These are phyloP conservation scores for Rhinella marina DNA, from an alignment of 2,797 vertebrate species.

Conservation along the genomic window DNA sequence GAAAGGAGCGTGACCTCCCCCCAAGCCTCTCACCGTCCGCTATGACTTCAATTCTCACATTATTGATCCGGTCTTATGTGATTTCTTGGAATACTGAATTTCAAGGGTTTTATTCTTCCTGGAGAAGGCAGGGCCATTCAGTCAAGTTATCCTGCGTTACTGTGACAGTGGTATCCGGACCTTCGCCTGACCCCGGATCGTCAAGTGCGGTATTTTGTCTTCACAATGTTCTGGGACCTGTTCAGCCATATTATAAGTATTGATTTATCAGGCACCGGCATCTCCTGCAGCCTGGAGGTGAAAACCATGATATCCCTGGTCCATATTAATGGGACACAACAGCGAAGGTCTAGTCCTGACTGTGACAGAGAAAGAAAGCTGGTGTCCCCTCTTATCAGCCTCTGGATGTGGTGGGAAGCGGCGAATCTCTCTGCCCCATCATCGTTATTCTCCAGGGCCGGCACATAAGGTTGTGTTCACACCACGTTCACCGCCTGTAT, in stretches of 20 bases:
- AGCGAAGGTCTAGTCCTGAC: not conserved
- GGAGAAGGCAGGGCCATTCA: conserved; percentile 17
- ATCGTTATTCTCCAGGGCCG: too few relatives aligned
- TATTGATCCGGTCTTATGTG: conserved; percentile 47
- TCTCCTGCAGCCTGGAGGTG: not conserved
- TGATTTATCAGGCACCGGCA: not conserved
- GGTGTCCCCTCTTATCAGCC: not conserved
- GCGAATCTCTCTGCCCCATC: not conserved
- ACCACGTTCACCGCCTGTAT: too few relatives aligned
- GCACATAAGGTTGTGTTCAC: too few relatives aligned
- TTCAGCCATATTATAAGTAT: conserved; percentile 9
- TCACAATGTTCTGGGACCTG: not conserved
- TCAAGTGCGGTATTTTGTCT: not conserved
- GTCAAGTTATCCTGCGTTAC: not conserved
- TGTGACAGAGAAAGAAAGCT: not conserved
- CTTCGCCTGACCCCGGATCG: not conserved
- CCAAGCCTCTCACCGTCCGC: conserved; percentile 50
- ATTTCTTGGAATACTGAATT: conserved; percentile 52
- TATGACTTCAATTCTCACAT: conserved; percentile 54
- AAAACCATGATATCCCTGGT: not conserved
- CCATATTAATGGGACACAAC: not conserved
- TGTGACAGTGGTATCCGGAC: not conserved
- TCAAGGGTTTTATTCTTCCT: conserved; percentile 36
- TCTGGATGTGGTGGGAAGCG: too few relatives aligned
- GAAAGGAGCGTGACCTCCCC: conserved; percentile 48